A percentile compares a stretch with the other conserved stretches of the same genome.
Conservation (phyloP, 2,113 vertebrate species). For the Orientallactaga bullata region DNA sequence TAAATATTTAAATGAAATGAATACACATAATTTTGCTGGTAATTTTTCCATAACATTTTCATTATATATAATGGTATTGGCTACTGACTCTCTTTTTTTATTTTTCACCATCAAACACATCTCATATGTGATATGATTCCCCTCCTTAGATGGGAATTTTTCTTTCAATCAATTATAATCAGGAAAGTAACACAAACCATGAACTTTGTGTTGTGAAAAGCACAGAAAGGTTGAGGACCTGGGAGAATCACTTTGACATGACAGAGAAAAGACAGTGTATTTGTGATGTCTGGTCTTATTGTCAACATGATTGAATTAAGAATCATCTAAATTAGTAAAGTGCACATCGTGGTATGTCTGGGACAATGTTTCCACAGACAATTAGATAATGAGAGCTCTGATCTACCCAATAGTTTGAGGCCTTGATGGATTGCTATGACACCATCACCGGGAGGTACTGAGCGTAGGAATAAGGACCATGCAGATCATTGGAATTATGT, state of each 20-base stretch:
- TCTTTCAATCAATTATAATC: not conserved
- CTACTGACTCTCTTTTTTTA: not conserved
- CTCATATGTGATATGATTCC: not conserved
- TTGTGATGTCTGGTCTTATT: not conserved
- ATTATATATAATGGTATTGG: not conserved
- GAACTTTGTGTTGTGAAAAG: not conserved
- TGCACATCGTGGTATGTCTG: not conserved
- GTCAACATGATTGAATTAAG: not conserved
- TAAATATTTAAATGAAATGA: not conserved
- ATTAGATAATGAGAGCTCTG: not conserved
- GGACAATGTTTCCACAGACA: not conserved
- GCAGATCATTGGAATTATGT: not conserved
- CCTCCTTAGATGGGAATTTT: not conserved
- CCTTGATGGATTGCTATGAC: not conserved
- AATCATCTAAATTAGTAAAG: not conserved
- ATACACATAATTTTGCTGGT: not conserved
- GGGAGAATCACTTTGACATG: not conserved
- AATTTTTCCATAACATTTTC: not conserved
- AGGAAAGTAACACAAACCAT: not conserved
- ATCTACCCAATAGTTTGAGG: not conserved
- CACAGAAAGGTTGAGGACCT: not conserved
- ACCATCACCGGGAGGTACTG: not conserved
- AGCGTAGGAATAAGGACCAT: not conserved
- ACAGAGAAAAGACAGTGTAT: not conserved
- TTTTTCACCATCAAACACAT: not conserved